These are phyloP conservation scores for Arrhopalites spinosus DNA, from an alignment of 2,888 invertebrate species.

Conservation along the genomic window DNA sequence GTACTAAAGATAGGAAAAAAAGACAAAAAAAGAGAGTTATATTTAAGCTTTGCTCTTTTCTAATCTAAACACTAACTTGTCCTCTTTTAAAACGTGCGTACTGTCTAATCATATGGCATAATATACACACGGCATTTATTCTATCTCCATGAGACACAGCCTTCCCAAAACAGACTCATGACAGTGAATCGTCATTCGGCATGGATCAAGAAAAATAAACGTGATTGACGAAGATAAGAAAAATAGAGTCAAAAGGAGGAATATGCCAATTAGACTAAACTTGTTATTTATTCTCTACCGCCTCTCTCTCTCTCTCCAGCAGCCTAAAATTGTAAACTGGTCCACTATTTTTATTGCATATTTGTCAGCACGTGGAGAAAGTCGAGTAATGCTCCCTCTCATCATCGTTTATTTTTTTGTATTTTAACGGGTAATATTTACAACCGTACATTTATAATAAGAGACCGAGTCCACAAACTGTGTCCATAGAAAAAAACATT, in stretches of 20 bases:
- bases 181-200: background rate
- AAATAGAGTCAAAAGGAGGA: background rate
- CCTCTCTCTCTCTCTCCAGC: background rate
- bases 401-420: background rate
- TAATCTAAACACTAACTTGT: too few relatives aligned
- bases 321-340: background rate
- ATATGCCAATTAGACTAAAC: background rate
- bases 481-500: background rate
- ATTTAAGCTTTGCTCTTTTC: too few relatives aligned
- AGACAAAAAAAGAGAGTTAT: too few relatives aligned
- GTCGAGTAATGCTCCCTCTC: background rate
- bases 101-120: too few relatives aligned
- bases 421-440: too few relatives aligned
- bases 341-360: background rate
- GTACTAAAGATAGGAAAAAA: too few relatives aligned
- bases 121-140: too few relatives aligned
- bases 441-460: too few relatives aligned
- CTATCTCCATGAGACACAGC: too few relatives aligned
- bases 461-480: background rate
- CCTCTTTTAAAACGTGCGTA: too few relatives aligned
- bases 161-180: too few relatives aligned
- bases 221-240: constrained; percentile 4
- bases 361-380: background rate
- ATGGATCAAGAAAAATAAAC: constrained; percentile 3
- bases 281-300: background rate